Percentiles rank a stretch among this genome's conserved stretches.
Evolutionary conservation across 2,888 invertebrate genomes (phyloP).

Genomic region (Dexiosoma caninum): DNA sequence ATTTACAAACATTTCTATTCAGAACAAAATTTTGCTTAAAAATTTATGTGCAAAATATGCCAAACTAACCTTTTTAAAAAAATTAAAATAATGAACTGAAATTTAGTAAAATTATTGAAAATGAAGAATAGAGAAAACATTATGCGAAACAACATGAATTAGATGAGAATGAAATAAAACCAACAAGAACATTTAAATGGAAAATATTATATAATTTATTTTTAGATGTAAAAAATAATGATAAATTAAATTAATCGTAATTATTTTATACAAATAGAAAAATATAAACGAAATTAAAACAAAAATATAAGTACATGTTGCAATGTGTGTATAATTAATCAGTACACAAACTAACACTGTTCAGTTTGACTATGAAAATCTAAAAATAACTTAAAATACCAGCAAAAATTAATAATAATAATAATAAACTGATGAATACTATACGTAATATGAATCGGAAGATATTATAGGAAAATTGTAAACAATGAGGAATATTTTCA

Average conservation of each 20-base stretch:
- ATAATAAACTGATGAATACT: background rate
- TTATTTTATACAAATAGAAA: conserved; percentile 42
- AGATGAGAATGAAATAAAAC: conserved; percentile 51
- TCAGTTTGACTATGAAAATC: conserved; percentile 7
- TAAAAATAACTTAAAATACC: conserved; percentile 11
- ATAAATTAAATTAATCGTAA: conserved; percentile 48
- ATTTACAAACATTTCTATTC: too few species aligned
- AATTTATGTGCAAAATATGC: too few species aligned
- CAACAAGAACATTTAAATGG: conserved; percentile 4
- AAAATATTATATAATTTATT: conserved; percentile 26
- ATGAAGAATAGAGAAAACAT: background rate
- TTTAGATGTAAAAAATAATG: conserved; percentile 51
- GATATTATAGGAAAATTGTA: background rate
- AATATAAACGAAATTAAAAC: background rate
- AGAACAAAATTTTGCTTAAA: too few species aligned
- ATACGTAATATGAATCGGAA: background rate
- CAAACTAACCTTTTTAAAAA: too few species aligned
- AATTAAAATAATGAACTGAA: background rate
- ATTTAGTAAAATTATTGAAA: background rate
- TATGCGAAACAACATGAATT: background rate
- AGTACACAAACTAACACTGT: conserved; percentile 25
- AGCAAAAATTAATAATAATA: background rate
- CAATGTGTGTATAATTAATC: conserved; percentile 11
- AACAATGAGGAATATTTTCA: background rate
- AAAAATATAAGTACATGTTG: background rate